phyloP scores from a whole-genome alignment of 2,113 vertebrate genomes.

The Perca schrenkii region DNA sequence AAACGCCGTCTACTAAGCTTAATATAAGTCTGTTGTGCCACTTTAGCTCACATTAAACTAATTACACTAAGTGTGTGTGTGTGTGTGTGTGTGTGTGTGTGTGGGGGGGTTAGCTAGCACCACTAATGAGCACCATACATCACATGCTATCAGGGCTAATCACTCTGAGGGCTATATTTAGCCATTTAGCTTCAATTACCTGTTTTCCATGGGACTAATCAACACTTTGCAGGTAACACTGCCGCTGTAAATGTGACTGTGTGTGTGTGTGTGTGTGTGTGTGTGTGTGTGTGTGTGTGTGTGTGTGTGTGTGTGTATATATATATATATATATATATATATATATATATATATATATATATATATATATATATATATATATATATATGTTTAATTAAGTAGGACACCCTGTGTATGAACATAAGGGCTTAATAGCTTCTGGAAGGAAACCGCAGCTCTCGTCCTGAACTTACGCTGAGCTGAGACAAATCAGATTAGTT shows the following conservation, averaged over 20 bases:
- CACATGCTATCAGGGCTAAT: slow-evolving; percentile 73
- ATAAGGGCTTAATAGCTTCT: slow-evolving; percentile 35
- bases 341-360: too few species aligned
- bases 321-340: too few species aligned
- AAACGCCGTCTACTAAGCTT: neutral
- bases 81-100: neutral
- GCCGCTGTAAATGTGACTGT: slow-evolving; percentile 3
- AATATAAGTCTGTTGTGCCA: neutral
- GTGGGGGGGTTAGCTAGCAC: slow-evolving; percentile 27
- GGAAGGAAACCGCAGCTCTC: slow-evolving; percentile 20
- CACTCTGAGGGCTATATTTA: slow-evolving; percentile 76
- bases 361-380: neutral
- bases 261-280: slow-evolving; percentile 24
- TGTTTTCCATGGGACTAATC: slow-evolving; percentile 69
- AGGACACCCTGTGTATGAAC: slow-evolving; percentile 37
- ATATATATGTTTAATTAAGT: slow-evolving; percentile 52
- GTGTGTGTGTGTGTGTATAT: too few species aligned
- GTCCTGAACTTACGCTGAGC: neutral
- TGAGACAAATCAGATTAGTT: slow-evolving; percentile 1
- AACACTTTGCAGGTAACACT: slow-evolving; percentile 53
- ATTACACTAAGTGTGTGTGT: neutral
- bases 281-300: neutral
- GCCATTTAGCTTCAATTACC: slow-evolving; percentile 66
- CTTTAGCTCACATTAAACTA: neutral
- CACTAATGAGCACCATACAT: slow-evolving; percentile 76